Evolutionary conservation across 2,888 invertebrate genomes (phyloP).

Genomic region (Sinhomidia bicolor): DNA sequence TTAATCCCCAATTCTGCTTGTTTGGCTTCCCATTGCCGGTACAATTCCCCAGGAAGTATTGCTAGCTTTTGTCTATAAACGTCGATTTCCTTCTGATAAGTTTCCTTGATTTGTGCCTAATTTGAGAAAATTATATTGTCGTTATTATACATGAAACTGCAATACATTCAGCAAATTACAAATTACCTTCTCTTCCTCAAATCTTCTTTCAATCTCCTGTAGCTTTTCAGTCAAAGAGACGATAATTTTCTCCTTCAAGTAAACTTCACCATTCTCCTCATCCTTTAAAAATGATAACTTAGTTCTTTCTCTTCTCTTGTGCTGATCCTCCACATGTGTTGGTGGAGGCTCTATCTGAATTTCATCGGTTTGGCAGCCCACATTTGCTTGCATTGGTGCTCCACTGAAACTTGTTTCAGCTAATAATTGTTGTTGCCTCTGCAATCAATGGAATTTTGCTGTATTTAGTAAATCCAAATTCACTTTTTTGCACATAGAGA

Average conservation of each 20-base stretch:
- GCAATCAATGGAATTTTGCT: not conserved
- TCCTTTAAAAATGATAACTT: slow-evolving; percentile 63
- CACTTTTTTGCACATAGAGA: too few species aligned
- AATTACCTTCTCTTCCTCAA: slow-evolving; percentile 60
- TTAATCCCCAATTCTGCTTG: slow-evolving; percentile 70
- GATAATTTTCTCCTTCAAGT: slow-evolving; percentile 50
- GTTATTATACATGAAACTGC: too few species aligned
- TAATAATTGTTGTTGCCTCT: slow-evolving; percentile 73
- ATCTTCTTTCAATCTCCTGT: slow-evolving; percentile 52
- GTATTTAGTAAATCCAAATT: too few species aligned
- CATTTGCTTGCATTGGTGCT: slow-evolving; percentile 2
- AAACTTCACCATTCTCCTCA: slow-evolving; percentile 46
- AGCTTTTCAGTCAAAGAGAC: slow-evolving; percentile 56
- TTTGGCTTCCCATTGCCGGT: slow-evolving; percentile 73
- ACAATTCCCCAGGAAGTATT: slow-evolving; percentile 74
- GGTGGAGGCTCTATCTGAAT: not conserved
- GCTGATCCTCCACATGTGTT: slow-evolving; percentile 16
- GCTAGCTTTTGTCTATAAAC: slow-evolving; percentile 72
- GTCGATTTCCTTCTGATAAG: slow-evolving; percentile 74
- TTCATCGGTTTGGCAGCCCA: slow-evolving; percentile 52
- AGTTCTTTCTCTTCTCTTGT: slow-evolving; percentile 63
- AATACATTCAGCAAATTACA: not conserved
- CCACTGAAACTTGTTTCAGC: slow-evolving; percentile 66
- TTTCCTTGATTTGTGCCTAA: slow-evolving; percentile 69
- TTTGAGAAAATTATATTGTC: not conserved